phyloP scores from a whole-genome alignment of 2,888 invertebrate species.

The Venustoraphidia nigricollis region DNA sequence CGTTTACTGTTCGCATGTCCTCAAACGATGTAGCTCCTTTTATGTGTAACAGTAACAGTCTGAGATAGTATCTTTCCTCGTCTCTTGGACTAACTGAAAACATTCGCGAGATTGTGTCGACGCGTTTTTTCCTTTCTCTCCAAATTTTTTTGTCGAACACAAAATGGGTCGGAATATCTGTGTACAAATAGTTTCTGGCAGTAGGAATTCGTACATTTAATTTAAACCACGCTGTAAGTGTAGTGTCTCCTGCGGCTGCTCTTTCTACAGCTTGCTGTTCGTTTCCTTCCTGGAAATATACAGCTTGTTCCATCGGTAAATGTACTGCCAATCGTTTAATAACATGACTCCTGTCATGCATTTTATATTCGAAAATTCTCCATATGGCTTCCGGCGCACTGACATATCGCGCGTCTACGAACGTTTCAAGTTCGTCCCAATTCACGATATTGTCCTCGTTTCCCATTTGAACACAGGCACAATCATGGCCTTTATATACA shows the following conservation, averaged over 20 bases:
- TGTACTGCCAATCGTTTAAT: constrained; percentile 20
- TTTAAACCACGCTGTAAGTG: constrained; percentile 6
- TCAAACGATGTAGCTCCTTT: constrained; percentile 15
- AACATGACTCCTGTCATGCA: constrained; percentile 17
- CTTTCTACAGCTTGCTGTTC: no score
- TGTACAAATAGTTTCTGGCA: constrained; percentile 6
- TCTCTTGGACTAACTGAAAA: constrained; percentile 6
- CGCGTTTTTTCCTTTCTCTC: not conserved
- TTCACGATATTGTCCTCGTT: no score
- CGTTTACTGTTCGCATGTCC: constrained; percentile 16
- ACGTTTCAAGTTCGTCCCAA: constrained; percentile 19
- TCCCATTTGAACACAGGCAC: no score
- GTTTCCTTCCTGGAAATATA: constrained; percentile 9
- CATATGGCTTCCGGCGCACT: constrained; percentile 22
- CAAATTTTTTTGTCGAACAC: not conserved
- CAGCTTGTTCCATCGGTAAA: constrained; percentile 14
- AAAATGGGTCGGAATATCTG: constrained; percentile 6
- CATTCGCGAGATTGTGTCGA: not conserved
- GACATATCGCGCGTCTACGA: constrained; percentile 20
- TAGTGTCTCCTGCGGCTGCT: constrained; percentile 2
- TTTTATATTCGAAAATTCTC: constrained; percentile 17
- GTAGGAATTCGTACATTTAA: constrained; percentile 4
- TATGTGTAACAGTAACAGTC: constrained; percentile 13
- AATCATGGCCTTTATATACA: no score
- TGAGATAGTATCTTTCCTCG: constrained; percentile 11